Evolutionary conservation across 2,113 vertebrate genomes (phyloP).

Genomic region (Danionella cerebrum): DNA sequence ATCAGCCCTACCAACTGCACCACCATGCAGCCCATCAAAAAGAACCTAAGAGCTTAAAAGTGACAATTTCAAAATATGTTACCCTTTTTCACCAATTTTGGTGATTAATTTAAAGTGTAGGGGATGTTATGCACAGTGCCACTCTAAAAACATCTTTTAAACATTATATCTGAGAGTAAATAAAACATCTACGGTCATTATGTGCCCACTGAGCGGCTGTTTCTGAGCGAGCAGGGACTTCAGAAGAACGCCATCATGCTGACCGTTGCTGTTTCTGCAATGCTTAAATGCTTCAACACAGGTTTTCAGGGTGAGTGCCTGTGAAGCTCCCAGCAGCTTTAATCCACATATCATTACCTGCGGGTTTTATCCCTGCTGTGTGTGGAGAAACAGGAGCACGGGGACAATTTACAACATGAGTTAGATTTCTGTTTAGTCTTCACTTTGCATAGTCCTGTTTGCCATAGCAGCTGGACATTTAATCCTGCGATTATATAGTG

Average conservation of each 20-base stretch:
- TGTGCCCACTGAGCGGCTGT: constrained; percentile 9
- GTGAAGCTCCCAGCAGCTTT: constrained; percentile 9
- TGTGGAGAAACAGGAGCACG: neutral
- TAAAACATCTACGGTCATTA: neutral
- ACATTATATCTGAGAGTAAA: too few species aligned
- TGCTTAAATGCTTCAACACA: constrained; percentile 12
- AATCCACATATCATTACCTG: constrained; percentile 29
- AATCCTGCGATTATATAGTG: constrained; percentile 7
- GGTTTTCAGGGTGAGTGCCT: constrained; percentile 17
- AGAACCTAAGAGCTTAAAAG: too few species aligned
- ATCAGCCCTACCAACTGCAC: too few species aligned
- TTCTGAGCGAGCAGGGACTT: constrained; percentile 20
- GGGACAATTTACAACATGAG: constrained; percentile 2
- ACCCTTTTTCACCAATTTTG: too few species aligned
- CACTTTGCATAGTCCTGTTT: too few species aligned
- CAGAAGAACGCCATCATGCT: constrained; percentile 19
- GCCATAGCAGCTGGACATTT: constrained; percentile 10
- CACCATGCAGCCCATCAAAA: too few species aligned
- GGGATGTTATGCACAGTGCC: too few species aligned
- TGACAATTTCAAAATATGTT: too few species aligned
- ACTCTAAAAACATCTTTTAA: too few species aligned
- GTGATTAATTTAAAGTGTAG: too few species aligned
- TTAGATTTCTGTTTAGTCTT: too few species aligned
- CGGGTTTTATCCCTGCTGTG: neutral
- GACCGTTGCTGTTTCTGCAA: constrained; percentile 19